Evolutionary conservation across 2,797 vertebrate genomes (phyloP).

Genomic region (Craterocephalus amniculus): DNA sequence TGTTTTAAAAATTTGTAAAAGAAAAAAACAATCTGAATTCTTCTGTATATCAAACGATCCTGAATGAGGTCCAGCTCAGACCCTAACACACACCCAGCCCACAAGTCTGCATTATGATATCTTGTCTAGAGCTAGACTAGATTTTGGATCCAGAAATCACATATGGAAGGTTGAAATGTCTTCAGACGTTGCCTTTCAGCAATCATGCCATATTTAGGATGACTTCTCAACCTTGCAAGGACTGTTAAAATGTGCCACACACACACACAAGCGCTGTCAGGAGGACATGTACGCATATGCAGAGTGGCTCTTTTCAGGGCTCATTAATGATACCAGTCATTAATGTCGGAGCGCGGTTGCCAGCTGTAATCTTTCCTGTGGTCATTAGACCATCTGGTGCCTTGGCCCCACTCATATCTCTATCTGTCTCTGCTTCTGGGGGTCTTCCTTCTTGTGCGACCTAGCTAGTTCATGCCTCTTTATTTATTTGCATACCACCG

Average conservation of each 20-base stretch:
- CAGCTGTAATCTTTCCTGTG: slow-evolving; percentile 82
- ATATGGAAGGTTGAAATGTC: slow-evolving; percentile 25
- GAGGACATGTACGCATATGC: slow-evolving; percentile 24
- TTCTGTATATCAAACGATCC: not conserved
- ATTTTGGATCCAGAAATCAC: not conserved
- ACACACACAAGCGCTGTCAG: slow-evolving; percentile 3
- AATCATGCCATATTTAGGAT: slow-evolving; percentile 50
- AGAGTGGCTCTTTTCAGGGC: slow-evolving; percentile 50
- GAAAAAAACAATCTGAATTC: not conserved
- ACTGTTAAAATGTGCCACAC: slow-evolving; percentile 33
- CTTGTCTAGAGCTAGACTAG: slow-evolving; percentile 4
- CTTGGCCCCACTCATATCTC: slow-evolving; percentile 60
- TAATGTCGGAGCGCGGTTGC: slow-evolving; percentile 74
- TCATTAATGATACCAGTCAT: slow-evolving; percentile 75
- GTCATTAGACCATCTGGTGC: slow-evolving; percentile 81
- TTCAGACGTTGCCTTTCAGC: slow-evolving; percentile 35
- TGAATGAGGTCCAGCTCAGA: not conserved
- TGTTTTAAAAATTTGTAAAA: not conserved
- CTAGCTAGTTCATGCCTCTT: slow-evolving; percentile 11
- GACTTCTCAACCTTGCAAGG: slow-evolving; percentile 52
- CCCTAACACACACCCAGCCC: not conserved
- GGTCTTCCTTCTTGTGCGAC: slow-evolving; percentile 17
- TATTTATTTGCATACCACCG: slow-evolving; percentile 6
- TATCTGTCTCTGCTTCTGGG: slow-evolving; percentile 32
- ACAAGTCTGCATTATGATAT: not conserved